These are phyloP conservation scores for Iselma pallidipennis DNA, from an alignment of 2,888 invertebrate genomes.

Conservation along the genomic window DNA sequence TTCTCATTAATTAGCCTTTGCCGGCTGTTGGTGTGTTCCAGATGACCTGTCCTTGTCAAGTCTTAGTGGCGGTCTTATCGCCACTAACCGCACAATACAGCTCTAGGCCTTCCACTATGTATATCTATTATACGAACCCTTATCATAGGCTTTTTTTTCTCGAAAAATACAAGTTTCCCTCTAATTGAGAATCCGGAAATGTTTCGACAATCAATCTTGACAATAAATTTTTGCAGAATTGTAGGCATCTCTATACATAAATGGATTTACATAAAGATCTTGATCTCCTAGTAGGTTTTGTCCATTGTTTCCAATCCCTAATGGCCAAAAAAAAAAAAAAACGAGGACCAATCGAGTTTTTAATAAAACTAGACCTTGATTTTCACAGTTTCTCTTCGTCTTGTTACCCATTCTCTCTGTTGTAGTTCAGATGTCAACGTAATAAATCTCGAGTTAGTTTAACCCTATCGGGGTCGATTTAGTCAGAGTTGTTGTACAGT, in stretches of 20 bases:
- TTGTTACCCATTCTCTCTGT: constrained; percentile 17
- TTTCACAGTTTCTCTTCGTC: background rate
- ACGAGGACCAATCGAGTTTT: constrained; percentile 8
- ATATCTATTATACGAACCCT: constrained; percentile 20
- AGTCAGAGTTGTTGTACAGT: background rate
- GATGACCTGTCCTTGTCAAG: constrained; percentile 27
- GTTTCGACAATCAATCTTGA: background rate
- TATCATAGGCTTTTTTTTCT: constrained; percentile 16
- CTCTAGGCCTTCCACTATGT: constrained; percentile 18
- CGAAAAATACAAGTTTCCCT: constrained; percentile 11
- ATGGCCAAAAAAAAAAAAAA: background rate
- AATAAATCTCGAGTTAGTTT: constrained; percentile 52
- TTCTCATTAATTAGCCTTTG: constrained; percentile 24
- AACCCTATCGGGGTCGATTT: constrained; percentile 41
- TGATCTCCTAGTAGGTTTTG: constrained; percentile 5
- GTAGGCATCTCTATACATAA: too few species aligned
- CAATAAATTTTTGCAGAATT: too few species aligned
- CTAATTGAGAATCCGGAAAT: background rate
- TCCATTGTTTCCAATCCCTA: background rate
- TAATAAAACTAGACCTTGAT: background rate
- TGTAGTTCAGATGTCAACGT: constrained; percentile 48
- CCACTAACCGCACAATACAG: constrained; percentile 12
- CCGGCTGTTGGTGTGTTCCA: constrained; percentile 28
- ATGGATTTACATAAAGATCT: too few species aligned
- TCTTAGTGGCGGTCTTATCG: constrained; percentile 15